These are phyloP conservation scores for Perccottus glenii DNA, from an alignment of 2,113 vertebrate genomes.

Conservation along the genomic window DNA sequence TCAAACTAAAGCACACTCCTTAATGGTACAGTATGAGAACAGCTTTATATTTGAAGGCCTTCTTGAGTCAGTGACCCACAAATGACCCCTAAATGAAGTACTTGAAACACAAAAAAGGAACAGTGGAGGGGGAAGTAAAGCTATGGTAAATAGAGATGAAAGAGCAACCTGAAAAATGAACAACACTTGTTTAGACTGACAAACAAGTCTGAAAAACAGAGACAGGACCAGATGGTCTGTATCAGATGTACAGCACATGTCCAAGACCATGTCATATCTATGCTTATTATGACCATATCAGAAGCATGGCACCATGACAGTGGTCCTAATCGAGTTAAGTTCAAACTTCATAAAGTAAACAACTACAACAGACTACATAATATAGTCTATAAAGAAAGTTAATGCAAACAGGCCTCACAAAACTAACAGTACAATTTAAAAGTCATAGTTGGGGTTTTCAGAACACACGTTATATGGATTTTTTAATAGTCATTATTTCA, in stretches of 20 bases:
- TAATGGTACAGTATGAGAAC: neutral
- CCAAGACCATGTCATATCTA: neutral
- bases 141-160: slow-evolving; percentile 68
- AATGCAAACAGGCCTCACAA: no score
- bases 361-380: no score
- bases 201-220: slow-evolving; percentile 59
- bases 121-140: slow-evolving; percentile 35
- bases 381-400: no score
- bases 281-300: neutral
- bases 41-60: slow-evolving; percentile 34
- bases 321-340: no score
- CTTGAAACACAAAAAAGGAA: slow-evolving; percentile 55
- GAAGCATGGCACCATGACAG: no score
- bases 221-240: slow-evolving; percentile 23
- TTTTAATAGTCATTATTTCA: no score
- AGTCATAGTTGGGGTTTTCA: no score
- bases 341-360: no score
- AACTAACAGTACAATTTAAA: no score
- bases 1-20: neutral
- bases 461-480: no score
- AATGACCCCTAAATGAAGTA: slow-evolving; percentile 54
- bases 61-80: slow-evolving; percentile 69
- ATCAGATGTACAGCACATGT: slow-evolving; percentile 16
- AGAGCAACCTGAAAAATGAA: slow-evolving; percentile 32
- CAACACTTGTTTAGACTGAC: slow-evolving; percentile 48